phyloP scores from a whole-genome alignment of 2,888 invertebrate species.

The Cantharis rustica region DNA sequence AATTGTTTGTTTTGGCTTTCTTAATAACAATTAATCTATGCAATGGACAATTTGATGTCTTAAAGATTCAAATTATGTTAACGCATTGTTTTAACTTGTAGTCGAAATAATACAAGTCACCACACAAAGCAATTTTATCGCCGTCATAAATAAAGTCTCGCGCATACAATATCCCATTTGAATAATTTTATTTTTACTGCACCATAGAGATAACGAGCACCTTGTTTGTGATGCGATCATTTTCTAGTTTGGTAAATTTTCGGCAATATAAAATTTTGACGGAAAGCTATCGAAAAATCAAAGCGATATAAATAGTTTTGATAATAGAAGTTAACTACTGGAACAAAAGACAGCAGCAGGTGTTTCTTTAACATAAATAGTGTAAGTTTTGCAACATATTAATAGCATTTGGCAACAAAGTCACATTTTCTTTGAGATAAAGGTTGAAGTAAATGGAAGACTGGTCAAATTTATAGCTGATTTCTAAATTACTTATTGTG shows the following conservation, averaged over 20 bases:
- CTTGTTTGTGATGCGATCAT: background rate
- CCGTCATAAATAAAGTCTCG: background rate
- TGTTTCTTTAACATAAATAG: background rate
- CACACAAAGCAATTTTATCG: background rate
- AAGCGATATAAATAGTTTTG: background rate
- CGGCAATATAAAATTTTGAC: background rate
- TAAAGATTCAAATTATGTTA: background rate
- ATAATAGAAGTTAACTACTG: background rate
- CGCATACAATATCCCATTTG: background rate
- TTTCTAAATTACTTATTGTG: conserved; percentile 17
- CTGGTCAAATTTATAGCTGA: conserved; percentile 10
- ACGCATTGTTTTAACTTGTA: background rate
- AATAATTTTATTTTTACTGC: background rate
- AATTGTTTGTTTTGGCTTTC: background rate
- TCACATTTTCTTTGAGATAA: conserved; percentile 10
- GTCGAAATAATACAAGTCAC: background rate
- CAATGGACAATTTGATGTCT: background rate
- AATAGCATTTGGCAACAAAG: conserved; percentile 16
- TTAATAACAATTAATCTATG: background rate
- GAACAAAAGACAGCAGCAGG: conserved; percentile 4
- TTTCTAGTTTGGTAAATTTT: background rate
- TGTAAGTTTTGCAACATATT: conserved; percentile 5
- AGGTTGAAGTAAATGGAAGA: conserved; percentile 5
- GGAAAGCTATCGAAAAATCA: background rate
- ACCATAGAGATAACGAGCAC: background rate